Evolutionary conservation across 2,888 invertebrate genomes (phyloP), one percentile per base, ranked within the genome.

Genomic region (Ferrisia virgata): DNA sequence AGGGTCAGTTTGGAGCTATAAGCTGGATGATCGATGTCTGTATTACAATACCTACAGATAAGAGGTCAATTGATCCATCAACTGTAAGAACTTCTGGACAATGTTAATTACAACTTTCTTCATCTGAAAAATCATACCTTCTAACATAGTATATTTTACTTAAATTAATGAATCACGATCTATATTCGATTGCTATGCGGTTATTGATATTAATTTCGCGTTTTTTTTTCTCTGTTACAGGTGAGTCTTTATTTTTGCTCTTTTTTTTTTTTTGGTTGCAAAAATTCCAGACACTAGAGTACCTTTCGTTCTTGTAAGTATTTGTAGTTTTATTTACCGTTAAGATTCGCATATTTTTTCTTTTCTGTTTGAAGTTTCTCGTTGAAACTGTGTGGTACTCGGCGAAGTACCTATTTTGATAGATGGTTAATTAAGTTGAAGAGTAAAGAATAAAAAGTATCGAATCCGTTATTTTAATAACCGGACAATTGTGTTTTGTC

Each of bases 151-250:
- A 28, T n/a, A n/a, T n/a, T n/a, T n/a, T n/a, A n/a, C n/a, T n/a
- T n/a, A 28, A 64, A 64, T 64, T 64, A 22, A 64, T n/a, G 15
- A 64, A 64, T 64, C 64, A 64, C 64, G 64, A 64, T 64, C 64
- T 11, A 64, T 64, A 64, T 64, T 64, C 64, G 64, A 64, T 64
- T 28, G 5, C 18, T 25, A 64, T 64, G 39, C 11, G 28, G 64
- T 64, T 64, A 64, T 64, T 64, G 28, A 64, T 64, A 64, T 64
- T 64, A 64, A 64, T 64, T 64, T 64, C 64, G 28, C 64, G 64
- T 28, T 64, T 64, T 64, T 64, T 64, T 64, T 64, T 3, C 15
- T 64, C 64, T 64, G 64, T 64, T 64, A 28, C 64, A 64, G 64
- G 64, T 64, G 64, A 64, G 64, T 64, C 28, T 64, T 28, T 53